Evolutionary conservation across 2,113 vertebrate species (phyloP).

Genomic region (Ameiurus melas): DNA sequence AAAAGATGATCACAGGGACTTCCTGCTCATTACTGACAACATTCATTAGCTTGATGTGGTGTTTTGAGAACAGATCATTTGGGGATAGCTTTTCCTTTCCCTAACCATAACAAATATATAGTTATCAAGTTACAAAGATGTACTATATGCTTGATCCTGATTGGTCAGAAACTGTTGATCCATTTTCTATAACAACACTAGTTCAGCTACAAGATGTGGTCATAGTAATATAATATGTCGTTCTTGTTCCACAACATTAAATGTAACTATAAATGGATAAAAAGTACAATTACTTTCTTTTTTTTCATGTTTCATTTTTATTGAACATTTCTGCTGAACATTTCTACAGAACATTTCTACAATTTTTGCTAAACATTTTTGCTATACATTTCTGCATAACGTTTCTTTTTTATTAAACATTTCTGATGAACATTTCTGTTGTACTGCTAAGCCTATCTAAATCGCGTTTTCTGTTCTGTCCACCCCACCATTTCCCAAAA

Average conservation of each 20-base stretch:
- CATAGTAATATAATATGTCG: background rate
- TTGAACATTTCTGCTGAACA: too few species aligned
- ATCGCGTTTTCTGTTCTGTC: too few species aligned
- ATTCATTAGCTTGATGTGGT: slow-evolving; percentile 11
- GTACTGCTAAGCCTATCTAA: too few species aligned
- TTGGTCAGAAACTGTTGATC: background rate
- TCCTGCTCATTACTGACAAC: background rate
- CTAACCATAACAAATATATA: background rate
- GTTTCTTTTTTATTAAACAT: too few species aligned
- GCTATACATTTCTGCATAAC: too few species aligned
- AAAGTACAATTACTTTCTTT: background rate
- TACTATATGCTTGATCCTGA: background rate
- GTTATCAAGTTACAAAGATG: background rate
- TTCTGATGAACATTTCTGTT: too few species aligned
- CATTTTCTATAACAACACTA: background rate
- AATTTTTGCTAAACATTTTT: too few species aligned
- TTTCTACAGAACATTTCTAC: too few species aligned
- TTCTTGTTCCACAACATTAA: background rate
- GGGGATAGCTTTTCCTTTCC: background rate
- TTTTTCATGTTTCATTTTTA: too few species aligned
- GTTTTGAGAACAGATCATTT: background rate
- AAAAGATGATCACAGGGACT: background rate
- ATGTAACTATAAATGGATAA: background rate
- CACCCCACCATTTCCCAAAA: too few species aligned
- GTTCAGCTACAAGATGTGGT: background rate